phyloP scores from a whole-genome alignment of 2,888 invertebrate genomes.

The Alloscopus bannaensis region DNA sequence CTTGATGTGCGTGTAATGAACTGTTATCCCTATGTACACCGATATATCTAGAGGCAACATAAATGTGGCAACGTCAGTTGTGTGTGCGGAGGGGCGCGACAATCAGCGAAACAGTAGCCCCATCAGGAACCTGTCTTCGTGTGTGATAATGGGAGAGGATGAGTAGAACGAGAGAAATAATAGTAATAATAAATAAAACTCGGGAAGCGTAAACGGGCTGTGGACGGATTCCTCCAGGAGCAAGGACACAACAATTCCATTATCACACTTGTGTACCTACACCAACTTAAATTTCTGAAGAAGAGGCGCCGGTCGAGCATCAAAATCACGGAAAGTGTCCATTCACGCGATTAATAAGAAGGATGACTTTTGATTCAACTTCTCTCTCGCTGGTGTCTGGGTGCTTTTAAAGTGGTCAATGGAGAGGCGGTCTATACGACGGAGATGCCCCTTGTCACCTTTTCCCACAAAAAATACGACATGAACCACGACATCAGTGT shows the following conservation, averaged over 20 bases:
- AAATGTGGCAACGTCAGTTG: background rate
- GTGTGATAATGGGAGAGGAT: too few relatives aligned
- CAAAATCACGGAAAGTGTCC: too few relatives aligned
- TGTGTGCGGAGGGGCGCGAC: background rate
- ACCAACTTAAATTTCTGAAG: background rate
- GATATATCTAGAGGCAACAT: background rate
- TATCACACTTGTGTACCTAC: background rate
- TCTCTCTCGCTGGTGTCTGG: background rate
- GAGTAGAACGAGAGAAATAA: too few relatives aligned
- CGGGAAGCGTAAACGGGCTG: too few relatives aligned
- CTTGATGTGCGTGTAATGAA: too few relatives aligned
- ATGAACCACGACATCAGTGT: background rate
- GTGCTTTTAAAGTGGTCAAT: background rate
- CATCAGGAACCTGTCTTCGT: background rate
- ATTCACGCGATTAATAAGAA: too few relatives aligned
- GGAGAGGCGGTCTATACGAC: background rate
- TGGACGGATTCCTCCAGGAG: background rate
- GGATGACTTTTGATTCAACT: too few relatives aligned
- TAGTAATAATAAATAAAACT: too few relatives aligned
- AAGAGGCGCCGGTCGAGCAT: background rate
- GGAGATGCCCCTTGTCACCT: background rate
- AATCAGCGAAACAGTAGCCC: background rate
- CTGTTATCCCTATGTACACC: too few relatives aligned
- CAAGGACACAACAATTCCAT: constrained; percentile 1
- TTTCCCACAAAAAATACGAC: background rate